phyloP scores from a whole-genome alignment of 2,113 vertebrate genomes.

The Xenus cinereus region DNA sequence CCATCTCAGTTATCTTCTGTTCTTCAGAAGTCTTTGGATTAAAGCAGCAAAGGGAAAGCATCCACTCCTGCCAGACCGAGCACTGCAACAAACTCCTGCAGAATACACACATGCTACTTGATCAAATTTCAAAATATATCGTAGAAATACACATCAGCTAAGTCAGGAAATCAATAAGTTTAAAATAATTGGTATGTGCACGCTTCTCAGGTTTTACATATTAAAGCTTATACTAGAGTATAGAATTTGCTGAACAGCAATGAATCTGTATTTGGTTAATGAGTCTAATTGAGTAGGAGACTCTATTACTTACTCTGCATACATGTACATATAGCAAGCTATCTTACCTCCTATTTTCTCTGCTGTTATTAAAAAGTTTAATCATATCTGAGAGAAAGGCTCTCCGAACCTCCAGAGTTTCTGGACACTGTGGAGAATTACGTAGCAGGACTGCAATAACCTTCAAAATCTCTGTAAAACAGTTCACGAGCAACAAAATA shows the following conservation, averaged over 20 bases:
- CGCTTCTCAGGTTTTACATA: neutral
- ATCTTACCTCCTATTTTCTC: conserved; percentile 93
- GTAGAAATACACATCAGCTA: neutral
- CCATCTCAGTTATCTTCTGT: conserved; percentile 98
- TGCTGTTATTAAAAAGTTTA: conserved; percentile 98
- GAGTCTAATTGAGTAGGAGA: neutral
- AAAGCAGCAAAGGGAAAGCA: conserved; percentile 96
- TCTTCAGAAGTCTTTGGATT: conserved; percentile 90
- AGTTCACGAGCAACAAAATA: conserved; percentile 46
- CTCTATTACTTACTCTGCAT: neutral
- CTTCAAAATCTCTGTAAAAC: conserved; percentile 91
- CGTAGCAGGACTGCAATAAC: conserved; percentile 91
- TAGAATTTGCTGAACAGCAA: neutral
- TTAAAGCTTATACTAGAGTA: neutral
- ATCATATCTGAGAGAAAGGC: conserved; percentile 99
- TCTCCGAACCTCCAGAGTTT: conserved; percentile 90
- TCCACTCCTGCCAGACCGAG: conserved; percentile 99
- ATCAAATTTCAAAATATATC: neutral
- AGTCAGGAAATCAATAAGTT: neutral
- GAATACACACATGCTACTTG: neutral
- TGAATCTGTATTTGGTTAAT: neutral
- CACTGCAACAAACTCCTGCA: conserved; percentile 95
- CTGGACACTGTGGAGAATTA: conserved; percentile 82
- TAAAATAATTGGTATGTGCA: neutral
- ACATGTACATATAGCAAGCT: neutral